Base-by-base conservation (phyloP, 2,797 vertebrate genomes). In the Sebastolobus alascanus region DNA sequence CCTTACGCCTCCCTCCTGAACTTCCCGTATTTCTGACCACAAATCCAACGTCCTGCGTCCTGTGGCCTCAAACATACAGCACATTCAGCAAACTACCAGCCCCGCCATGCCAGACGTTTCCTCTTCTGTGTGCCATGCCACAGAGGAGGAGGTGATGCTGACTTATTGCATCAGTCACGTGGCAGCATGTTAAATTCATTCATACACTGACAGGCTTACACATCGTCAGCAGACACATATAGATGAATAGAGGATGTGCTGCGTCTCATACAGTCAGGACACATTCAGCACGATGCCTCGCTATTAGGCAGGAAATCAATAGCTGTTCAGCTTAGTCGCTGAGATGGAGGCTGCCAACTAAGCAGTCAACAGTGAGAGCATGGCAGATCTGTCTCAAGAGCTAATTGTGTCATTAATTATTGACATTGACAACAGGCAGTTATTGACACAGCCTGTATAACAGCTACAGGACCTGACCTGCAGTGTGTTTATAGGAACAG, bases 341-440 rank as follows among this genome's bases (percentile, higher is more conserved):
- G 71, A 77, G 69, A 75, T 25, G 70, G 82, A 37, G 72, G 73
- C 20, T 86, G 87, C 88, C 78, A 72, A 18, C 61, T 33, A 83
- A 88, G 84, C 87, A 83, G 69, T 63, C 77, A 63, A 64, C 77
- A 80, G 55, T 38, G 78, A 85, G 67, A 73, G 43, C 35, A 8
- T 3, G 54, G 65, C 73, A 71, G 71, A 76, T 85, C 64, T 83
- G 85, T 92, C 75, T 87, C 84, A 16, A 58, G 64, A 92, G 85
- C 89, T 93, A 93, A 94, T 91, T 90, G 89, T 79, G 83, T 87
- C 92, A 93, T 94, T 90, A 92, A 94, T 93, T 93, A 94, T 93
- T 90, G 68, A 94, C 56, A 25, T 31, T 80, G 82, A 91, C 90
- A 89, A 71, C 31, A 6, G 84, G 77, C 69, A 76, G 75, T 76